Conservation (phyloP, 2,888 invertebrate genomes). For the Willowsia nigromaculata region DNA sequence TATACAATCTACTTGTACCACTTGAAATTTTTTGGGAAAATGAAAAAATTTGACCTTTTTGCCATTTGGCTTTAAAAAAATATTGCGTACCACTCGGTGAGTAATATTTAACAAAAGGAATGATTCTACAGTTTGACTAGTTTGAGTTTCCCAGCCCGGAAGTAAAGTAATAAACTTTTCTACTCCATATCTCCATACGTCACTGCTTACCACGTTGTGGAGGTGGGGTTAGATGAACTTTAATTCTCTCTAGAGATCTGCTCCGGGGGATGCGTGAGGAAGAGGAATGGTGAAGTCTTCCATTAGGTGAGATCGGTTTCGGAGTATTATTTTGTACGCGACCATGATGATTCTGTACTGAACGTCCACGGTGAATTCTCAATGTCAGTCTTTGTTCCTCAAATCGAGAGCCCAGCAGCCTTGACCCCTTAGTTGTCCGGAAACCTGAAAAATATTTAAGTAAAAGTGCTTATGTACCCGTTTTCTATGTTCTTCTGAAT, state of each 20-base stretch:
- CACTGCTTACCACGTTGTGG: slow-evolving; percentile 74
- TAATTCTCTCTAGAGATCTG: slow-evolving; percentile 78
- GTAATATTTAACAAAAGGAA: no score
- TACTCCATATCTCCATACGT: not conserved
- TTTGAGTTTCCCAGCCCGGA: no score
- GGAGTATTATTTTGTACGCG: slow-evolving; percentile 71
- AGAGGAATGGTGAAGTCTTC: slow-evolving; percentile 72
- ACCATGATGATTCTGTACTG: slow-evolving; percentile 82
- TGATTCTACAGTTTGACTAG: no score
- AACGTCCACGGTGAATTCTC: slow-evolving; percentile 93
- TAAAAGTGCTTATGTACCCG: not conserved
- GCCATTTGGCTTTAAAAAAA: no score
- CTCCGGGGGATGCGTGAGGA: slow-evolving; percentile 76
- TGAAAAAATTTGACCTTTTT: no score
- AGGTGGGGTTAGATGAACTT: slow-evolving; percentile 78
- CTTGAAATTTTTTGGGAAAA: no score
- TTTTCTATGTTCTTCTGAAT: not conserved
- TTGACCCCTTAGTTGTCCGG: slow-evolving; percentile 89
- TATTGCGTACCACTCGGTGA: no score
- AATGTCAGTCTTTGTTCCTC: slow-evolving; percentile 94
- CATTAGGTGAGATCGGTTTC: slow-evolving; percentile 76
- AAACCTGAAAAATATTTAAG: slow-evolving; percentile 82
- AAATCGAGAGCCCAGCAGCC: slow-evolving; percentile 84
- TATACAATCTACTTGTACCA: no score
- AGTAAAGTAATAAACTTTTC: no score